These are phyloP conservation scores for Dione juno DNA, from an alignment of 2,888 invertebrate species.

Conservation along the genomic window DNA sequence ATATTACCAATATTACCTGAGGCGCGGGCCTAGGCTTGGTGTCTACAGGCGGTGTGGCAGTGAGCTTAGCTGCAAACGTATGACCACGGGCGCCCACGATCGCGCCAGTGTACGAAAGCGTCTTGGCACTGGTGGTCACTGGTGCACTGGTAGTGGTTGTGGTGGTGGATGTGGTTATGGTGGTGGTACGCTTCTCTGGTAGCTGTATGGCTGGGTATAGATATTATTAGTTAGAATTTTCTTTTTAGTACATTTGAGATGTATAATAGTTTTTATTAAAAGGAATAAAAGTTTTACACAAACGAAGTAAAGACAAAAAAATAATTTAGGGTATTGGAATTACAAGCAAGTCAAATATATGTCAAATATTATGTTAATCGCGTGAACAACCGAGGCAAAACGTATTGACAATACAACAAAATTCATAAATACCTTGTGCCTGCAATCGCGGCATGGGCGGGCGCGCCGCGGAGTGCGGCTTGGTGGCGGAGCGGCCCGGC, in stretches of 20 bases:
- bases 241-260: too few species aligned
- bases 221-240: constrained; percentile 3
- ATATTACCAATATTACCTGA: too few species aligned
- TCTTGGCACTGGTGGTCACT: constrained; percentile 27
- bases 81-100: constrained; percentile 84
- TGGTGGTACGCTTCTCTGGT: constrained; percentile 49
- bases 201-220: constrained; percentile 44
- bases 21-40: constrained; percentile 54
- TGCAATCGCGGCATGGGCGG: constrained; percentile 82
- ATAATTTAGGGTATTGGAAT: too few species aligned
- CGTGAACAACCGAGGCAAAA: too few species aligned
- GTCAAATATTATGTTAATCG: too few species aligned
- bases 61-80: constrained; percentile 89
- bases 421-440: constrained; percentile 61
- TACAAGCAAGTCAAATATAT: too few species aligned
- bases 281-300: too few species aligned
- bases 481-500: constrained; percentile 62
- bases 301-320: too few species aligned
- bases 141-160: constrained; percentile 23
- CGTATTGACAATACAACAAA: too few species aligned
- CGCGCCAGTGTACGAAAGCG: constrained; percentile 79
- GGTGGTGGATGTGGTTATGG: constrained; percentile 41
- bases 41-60: constrained; percentile 56
- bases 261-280: too few species aligned
- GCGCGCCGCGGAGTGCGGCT: constrained; percentile 56